Percentiles rank a stretch among this genome's conserved stretches.
These are phyloP conservation scores for Camptogramma bilineatum DNA, from an alignment of 2,888 invertebrate genomes.

Conservation along the genomic window DNA sequence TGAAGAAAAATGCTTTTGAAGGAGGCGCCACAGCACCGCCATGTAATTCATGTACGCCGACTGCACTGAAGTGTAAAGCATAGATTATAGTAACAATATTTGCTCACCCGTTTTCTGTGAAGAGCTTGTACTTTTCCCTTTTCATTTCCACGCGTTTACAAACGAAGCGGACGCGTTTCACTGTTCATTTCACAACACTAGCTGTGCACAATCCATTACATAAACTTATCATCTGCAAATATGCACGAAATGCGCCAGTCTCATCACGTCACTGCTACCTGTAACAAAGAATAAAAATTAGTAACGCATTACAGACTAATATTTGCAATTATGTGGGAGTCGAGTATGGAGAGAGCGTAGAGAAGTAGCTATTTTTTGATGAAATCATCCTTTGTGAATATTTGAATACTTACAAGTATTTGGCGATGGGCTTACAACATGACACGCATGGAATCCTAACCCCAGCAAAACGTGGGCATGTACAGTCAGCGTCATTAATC, in stretches of 20 bases:
- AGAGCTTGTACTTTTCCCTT: constrained; percentile 83
- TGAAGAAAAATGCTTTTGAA: background rate
- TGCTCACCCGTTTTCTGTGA: constrained; percentile 70
- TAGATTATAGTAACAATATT: constrained; percentile 1
- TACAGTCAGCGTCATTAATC: too few species aligned
- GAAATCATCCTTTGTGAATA: constrained; percentile 22
- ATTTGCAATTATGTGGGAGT: constrained; percentile 40
- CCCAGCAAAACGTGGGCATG: too few species aligned
- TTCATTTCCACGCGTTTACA: constrained; percentile 77
- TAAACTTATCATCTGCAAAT: constrained; percentile 56
- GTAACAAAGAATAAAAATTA: constrained; percentile 59
- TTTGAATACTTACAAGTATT: background rate
- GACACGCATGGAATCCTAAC: too few species aligned
- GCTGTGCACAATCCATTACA: constrained; percentile 55
- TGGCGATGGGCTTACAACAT: background rate
- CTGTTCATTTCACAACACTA: constrained; percentile 69
- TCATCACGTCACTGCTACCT: constrained; percentile 57
- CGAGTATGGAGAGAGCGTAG: constrained; percentile 35
- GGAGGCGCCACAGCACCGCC: too few species aligned
- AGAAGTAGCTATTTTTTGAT: constrained; percentile 33
- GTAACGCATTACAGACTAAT: constrained; percentile 41
- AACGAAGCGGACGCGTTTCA: constrained; percentile 60
- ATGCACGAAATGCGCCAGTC: constrained; percentile 50
- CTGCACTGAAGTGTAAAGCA: background rate
- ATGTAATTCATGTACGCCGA: background rate